Evolutionary conservation across 64 coral and sea anemone genomes (phyloP), one percentile per base, ranked within the genome.

Genomic region (Anthopleura sola): DNA sequence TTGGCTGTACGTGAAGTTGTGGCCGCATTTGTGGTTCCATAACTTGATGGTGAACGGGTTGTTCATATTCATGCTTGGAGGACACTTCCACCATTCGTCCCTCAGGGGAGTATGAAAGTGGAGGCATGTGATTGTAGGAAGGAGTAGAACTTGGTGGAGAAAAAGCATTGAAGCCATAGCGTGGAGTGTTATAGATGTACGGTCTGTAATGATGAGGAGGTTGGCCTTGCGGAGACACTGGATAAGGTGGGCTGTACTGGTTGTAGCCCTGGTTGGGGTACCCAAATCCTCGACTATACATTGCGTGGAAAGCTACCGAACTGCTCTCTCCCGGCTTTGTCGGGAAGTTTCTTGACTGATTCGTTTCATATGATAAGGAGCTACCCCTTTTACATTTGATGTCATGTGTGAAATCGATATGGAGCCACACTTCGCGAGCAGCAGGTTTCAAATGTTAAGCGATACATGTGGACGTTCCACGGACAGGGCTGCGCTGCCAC

Each of bases 121-220:
- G 55, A 50, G 89, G 6, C 32, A 91, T 91, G 26, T 91, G 89
- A 47, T 86, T 91, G 69, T 86, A 91, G 11, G 89, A 85, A 68
- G 89, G 78, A 76, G 82, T 23, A 23, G 88, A 75, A 38, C 78
- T 90, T 34, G 81, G 32, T 11, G 71, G 82, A n/a, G 89, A 21
- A 48, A 86, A 91, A 11, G 89, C 39, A 75, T 91, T 91, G 28
- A 82, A 91, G 17, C 84, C 31, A 40, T 91, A 91, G 15, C 75
- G 75, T 34, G 49, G 29, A 39, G 89, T 37, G 62, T 86, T 91
- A 20, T 91, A 91, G 78, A 91, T 80, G 36, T 91, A 91, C 55
- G 75, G 32, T 68, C 85, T 84, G 85, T 91, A 91, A 53, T 86
- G 89, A 37, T 91, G 89, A 38, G 84, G 56, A 14, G 89, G 85